Evolutionary conservation across 2,888 invertebrate genomes (phyloP), one percentile per base, ranked within the genome.

Genomic region (Trichogramma dendrolimi): DNA sequence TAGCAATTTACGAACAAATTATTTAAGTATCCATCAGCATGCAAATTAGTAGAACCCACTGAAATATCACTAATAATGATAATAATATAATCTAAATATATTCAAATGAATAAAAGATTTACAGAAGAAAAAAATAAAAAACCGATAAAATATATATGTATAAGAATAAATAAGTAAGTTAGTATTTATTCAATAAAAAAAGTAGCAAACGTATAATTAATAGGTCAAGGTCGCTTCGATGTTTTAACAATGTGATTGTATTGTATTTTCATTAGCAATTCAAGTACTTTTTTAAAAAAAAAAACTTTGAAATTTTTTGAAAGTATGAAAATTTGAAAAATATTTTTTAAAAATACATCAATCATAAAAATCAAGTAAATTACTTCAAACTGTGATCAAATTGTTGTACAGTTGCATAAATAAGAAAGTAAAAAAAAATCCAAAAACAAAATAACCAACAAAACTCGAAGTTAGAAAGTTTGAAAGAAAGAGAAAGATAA

Each of bases 221-320:
- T 69, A 62, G 68, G 70, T 68, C 69, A 68, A 68, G 72, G 71
- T 69, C 70, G 69, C 68, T 70, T 67, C 68, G 68, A 69, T 67
- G 68, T 67, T 67, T 51, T 39, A 62, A 61, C 53, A 63, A 56
- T 56, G 50, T 38, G n/a, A 49, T 55, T 4, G 44, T 7, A 27
- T 27, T 27, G 27, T 27, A 27, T 43, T 52, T 4, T 52, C 51
- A 55, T 47, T 40, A 44, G 8, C 14, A 55, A 50, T 39, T 56
- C 51, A 39, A 56, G 46, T 41, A 10, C 55, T 43, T 60, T 10
- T 10, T 8, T 8, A 55, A 54, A 27, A 27, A 27, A 27, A 27
- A 27, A 27, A 27, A 27, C 27, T 27, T 27, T 27, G 27, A 52
- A 58, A 47, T n/a, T 10, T 40, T 52, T 43, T 41, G 6, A 11